A percentile compares a stretch with the other conserved stretches of the same genome.
These are phyloP conservation scores for Indri indri DNA, from an alignment of 2,113 vertebrate genomes.

Conservation along the genomic window DNA sequence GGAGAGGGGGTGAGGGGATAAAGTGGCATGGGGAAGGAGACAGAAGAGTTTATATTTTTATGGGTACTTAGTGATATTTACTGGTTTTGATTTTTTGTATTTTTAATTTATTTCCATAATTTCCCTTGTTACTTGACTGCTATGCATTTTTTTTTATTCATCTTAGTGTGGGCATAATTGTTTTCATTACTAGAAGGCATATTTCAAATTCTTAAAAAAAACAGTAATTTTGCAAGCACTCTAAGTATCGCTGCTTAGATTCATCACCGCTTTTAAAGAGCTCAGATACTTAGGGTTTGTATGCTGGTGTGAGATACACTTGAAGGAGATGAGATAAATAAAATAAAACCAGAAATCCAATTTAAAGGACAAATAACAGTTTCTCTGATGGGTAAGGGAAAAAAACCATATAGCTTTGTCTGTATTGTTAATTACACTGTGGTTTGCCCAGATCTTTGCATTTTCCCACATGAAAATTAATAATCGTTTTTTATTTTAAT, in stretches of 20 bases:
- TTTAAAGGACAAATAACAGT: constrained; percentile 55
- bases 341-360: constrained; percentile 36
- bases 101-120: constrained; percentile 57
- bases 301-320: constrained; percentile 17
- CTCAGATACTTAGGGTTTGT: constrained; percentile 34
- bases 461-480: constrained; percentile 5
- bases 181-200: constrained; percentile 47
- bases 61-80: background rate
- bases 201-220: constrained; percentile 52
- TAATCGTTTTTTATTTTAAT: background rate
- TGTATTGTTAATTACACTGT: constrained; percentile 32
- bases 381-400: background rate
- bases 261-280: background rate
- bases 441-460: constrained; percentile 40
- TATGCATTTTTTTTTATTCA: constrained; percentile 55
- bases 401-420: background rate
- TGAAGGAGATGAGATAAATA: constrained; percentile 59
- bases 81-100: constrained; percentile 19
- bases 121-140: constrained; percentile 43
- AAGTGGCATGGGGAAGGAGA: rapidly evolving
- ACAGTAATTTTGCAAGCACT: background rate
- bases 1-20: background rate
- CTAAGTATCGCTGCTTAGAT: constrained; percentile 8
- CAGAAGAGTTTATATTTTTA: background rate
- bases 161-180: constrained; percentile 6